Conservation (phyloP, 2,888 invertebrate species). For the Eupithecia insigniata region DNA sequence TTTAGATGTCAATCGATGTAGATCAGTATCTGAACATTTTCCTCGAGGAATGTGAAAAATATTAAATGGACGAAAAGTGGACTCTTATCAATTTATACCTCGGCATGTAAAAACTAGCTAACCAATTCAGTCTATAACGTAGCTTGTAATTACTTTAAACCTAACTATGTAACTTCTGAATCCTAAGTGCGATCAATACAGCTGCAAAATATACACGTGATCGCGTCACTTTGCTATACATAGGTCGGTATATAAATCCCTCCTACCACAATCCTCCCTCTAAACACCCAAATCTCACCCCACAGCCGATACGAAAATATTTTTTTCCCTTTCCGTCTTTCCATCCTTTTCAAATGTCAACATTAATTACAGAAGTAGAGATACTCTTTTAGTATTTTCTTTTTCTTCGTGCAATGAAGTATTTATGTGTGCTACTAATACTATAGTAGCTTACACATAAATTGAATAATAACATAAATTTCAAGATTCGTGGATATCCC, state of each 20-base stretch:
- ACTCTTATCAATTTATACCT: not conserved
- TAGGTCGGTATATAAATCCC: conserved; percentile 71
- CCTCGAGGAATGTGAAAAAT: not conserved
- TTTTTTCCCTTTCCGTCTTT: conserved; percentile 63
- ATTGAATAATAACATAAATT: too few relatives aligned
- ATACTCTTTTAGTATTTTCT: not conserved
- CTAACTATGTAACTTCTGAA: not conserved
- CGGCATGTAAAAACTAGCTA: not conserved
- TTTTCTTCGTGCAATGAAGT: not conserved
- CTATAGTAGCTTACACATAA: too few relatives aligned
- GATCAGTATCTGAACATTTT: not conserved
- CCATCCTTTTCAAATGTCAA: conserved; percentile 49
- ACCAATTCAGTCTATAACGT: not conserved
- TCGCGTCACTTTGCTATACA: conserved; percentile 74
- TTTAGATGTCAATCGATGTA: conserved; percentile 32
- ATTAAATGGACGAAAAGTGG: not conserved
- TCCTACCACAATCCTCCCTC: conserved; percentile 74
- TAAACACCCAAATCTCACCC: conserved; percentile 66
- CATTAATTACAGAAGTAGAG: conserved; percentile 11
- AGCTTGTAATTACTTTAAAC: not conserved
- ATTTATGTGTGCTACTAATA: too few relatives aligned
- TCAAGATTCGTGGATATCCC: not conserved
- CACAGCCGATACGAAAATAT: conserved; percentile 74
- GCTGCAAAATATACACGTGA: conserved; percentile 84
- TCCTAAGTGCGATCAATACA: conserved; percentile 77